Evolutionary conservation across 2,797 vertebrate species (phyloP).

Genomic region (Hephaestus fuliginosus): DNA sequence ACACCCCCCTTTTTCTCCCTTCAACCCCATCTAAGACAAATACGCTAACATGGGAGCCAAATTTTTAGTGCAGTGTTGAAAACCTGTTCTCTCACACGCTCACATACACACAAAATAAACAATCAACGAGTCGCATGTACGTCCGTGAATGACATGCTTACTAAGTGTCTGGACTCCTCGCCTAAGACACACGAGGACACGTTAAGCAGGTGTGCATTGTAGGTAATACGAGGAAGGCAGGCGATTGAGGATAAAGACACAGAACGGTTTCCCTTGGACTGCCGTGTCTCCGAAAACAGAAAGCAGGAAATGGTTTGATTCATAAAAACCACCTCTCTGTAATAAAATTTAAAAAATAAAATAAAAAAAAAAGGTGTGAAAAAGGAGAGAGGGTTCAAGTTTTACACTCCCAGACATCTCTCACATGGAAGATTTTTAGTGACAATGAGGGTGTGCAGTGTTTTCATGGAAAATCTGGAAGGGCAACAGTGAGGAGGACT

Average conservation of each 20-base stretch:
- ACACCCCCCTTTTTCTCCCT: conserved; percentile 54
- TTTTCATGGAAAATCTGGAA: conserved; percentile 65
- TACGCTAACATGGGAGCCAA: conserved; percentile 75
- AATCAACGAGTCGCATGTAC: conserved; percentile 81
- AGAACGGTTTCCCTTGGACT: conserved; percentile 56
- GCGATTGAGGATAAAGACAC: conserved; percentile 65
- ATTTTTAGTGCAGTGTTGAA: conserved; percentile 87
- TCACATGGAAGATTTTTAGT: conserved; percentile 70
- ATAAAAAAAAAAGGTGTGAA: conserved; percentile 42
- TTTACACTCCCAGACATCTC: conserved; percentile 72
- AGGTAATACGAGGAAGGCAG: conserved; percentile 75
- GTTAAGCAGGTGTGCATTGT: conserved; percentile 76
- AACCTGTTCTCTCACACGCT: conserved; percentile 79
- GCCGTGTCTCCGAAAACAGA: conserved; percentile 53
- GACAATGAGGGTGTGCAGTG: conserved; percentile 62
- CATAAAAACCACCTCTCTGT: conserved; percentile 41
- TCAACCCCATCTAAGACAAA: conserved; percentile 70
- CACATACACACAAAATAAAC: conserved; percentile 73
- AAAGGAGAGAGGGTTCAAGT: conserved; percentile 67
- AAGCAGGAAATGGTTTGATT: conserved; percentile 63
- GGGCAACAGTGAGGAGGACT: conserved; percentile 56
- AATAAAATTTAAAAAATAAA: conserved; percentile 36
- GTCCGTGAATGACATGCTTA: conserved; percentile 77
- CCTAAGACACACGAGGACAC: conserved; percentile 78
- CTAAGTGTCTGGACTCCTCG: conserved; percentile 76